Conservation (phyloP, 30 jellyfish, hydroid and myxozoan genomes). For the Pseudorhiza aurosa region DNA sequence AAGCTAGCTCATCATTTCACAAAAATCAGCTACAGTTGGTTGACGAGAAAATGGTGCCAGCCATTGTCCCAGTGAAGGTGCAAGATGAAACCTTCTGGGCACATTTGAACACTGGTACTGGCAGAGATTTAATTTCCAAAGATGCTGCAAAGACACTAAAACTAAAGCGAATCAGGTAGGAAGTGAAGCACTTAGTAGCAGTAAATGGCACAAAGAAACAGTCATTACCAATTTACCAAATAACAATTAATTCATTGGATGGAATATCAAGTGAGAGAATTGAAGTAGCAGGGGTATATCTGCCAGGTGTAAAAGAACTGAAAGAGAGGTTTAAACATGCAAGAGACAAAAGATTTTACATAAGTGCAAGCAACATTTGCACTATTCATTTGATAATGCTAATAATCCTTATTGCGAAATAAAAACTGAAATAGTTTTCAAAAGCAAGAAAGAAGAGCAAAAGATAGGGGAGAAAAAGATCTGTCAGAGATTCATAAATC, state of each 20-base stretch:
- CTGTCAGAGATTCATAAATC: conserved; percentile 16
- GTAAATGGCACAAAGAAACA: conserved; percentile 30
- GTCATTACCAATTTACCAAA: conserved; percentile 16
- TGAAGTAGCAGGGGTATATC: conserved; percentile 9
- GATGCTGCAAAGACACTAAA: conserved; percentile 24
- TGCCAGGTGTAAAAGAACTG: conserved; percentile 4
- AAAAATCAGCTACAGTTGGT: neutral
- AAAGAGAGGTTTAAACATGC: conserved; percentile 11
- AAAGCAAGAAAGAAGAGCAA: no score
- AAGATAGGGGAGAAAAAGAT: conserved; percentile 48
- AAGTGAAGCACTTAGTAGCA: neutral
- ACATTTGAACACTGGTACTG: conserved; percentile 30
- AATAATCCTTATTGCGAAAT: conserved; percentile 41
- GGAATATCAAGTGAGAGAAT: neutral
- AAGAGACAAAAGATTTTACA: conserved; percentile 14
- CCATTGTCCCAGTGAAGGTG: conserved; percentile 12
- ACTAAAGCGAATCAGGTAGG: conserved; percentile 2
- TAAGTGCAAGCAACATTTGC: neutral
- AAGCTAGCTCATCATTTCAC: neutral
- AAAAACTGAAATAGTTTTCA: conserved; percentile 2
- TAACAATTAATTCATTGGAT: conserved; percentile 11
- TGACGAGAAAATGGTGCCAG: conserved; percentile 14
- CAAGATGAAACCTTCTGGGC: conserved; percentile 34
- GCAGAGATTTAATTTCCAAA: conserved; percentile 32
- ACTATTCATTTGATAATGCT: conserved; percentile 17